Evolutionary conservation across 1,140 invertebrate species (phyloP), one percentile per base, ranked within the genome.

Genomic region (Callitettix versicolor): DNA sequence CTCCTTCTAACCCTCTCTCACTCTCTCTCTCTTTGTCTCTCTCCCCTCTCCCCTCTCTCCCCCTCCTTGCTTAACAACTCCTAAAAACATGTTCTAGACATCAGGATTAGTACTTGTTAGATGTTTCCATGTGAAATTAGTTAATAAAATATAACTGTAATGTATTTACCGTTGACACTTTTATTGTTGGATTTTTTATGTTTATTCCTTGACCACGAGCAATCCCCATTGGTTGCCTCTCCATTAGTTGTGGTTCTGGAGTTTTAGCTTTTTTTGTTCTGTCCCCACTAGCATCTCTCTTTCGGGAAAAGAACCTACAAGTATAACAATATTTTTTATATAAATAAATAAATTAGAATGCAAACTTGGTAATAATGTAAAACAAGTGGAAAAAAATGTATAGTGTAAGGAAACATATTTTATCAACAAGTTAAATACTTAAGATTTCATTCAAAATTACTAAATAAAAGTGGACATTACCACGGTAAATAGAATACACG

Each of bases 261-360:
- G 84, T 86, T 67, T 81, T 84, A 0, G 78, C 75, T 65, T 87
- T 86, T 63, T 79, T 81, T 0, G 67, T 60, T 11, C 77, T 66
- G 43, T 84, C 82, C 11, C 74, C 73, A 56, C 79, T 81, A 41
- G 78, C 74, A 12, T 79, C 78, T 44, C 81, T 76, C 69, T 88
- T 89, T 53, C 84, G 79, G 22, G 84, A 82, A 69, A 91, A 91
- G 68, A 91, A 88, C 66, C 86, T 88, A 58, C 5, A 64, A 67
- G 69, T 14, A 63, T 41, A 5, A 5, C 18, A 15, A 36, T 7
- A 36, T 36, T 36, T 36, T 36, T 36, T 36, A 36, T 7, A 36
- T n/a, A 36, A n/a, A 36, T 36, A n/a, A n/a, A n/a, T n/a, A n/a
- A n/a, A n/a, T n/a, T n/a, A n/a, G n/a, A n/a, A n/a, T n/a, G n/a